Base-by-base conservation (phyloP, 1,140 invertebrate genomes). In the Dreissena polymorpha region DNA sequence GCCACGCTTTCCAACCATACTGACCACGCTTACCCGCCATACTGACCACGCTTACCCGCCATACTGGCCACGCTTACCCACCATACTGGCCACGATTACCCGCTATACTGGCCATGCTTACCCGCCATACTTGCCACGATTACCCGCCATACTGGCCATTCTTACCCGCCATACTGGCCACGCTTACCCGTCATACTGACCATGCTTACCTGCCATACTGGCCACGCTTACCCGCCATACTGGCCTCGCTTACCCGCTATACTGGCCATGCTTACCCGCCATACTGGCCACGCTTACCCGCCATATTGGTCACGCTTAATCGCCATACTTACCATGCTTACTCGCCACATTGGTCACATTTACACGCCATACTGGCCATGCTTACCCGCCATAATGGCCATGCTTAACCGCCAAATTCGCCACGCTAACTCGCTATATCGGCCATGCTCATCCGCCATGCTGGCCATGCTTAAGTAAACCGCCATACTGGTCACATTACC, bases 231-330 rank as follows among this genome's bases (percentile, higher is more conserved):
- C 83, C 87, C 83, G 76, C 87, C 16, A 78, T 70, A 29, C 86
- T 87, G 7, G 87, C 77, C 21, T 86, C 71, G 70, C 87, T 88
- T n/a, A 88, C 83, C n/a, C n/a, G n/a, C n/a, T n/a, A n/a, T n/a
- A n/a, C n/a, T n/a, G n/a, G n/a, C n/a, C n/a, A n/a, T n/a, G n/a
- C n/a, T n/a, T 27, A 88, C 87, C 87, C 83, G 76, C 87, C 16
- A 78, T 70, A 29, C 86, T 87, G 7, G 87, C 77, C 21, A 87
- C 71, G 70, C 87, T 88, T n/a, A 88, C 83, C 87, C 83, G 76
- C 87, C 16, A 78, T 70, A 29, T 84, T 87, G 7, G 87, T 72
- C 21, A 87, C 71, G 70, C n/a, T n/a, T n/a, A n/a, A n/a, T n/a
- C n/a, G n/a, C n/a, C n/a, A n/a, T n/a, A n/a, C n/a, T n/a, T n/a